These are phyloP conservation scores for Miichthys miiuy DNA, from an alignment of 2,797 vertebrate genomes.

Conservation along the genomic window DNA sequence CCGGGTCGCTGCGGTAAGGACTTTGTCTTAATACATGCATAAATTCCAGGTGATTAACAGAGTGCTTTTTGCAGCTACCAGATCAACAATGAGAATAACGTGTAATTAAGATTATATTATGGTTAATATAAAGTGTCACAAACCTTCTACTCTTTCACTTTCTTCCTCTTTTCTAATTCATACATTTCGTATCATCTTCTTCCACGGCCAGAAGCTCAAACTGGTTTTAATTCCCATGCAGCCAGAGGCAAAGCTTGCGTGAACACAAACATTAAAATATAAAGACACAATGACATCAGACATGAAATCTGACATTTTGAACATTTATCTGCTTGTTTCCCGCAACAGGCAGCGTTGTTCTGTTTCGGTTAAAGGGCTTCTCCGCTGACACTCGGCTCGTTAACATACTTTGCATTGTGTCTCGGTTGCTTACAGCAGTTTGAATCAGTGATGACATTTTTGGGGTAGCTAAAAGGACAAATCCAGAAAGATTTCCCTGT, in stretches of 20 bases:
- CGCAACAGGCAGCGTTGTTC: not conserved
- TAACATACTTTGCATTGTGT: slow-evolving; percentile 5
- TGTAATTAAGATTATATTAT: no score
- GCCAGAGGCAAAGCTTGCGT: not conserved
- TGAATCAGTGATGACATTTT: slow-evolving; percentile 45
- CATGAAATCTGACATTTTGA: slow-evolving; percentile 34
- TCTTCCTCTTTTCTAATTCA: not conserved
- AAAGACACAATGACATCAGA: not conserved
- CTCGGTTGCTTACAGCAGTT: slow-evolving; percentile 1
- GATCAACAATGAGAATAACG: no score
- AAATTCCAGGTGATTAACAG: no score
- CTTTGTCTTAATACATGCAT: no score
- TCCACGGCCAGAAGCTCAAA: not conserved
- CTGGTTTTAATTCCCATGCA: no score
- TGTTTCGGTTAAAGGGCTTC: not conserved
- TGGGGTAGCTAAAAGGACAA: slow-evolving; percentile 39
- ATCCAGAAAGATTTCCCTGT: slow-evolving; percentile 20
- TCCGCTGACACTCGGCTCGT: slow-evolving; percentile 8
- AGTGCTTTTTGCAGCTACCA: no score
- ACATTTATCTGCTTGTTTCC: not conserved
- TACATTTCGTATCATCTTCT: not conserved
- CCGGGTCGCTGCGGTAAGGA: no score
- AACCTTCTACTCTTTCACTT: no score
- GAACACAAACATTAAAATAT: not conserved
- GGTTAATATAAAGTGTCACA: no score